These are phyloP conservation scores for Pristiophorus japonicus DNA, from an alignment of 2,113 vertebrate species.

Conservation along the genomic window DNA sequence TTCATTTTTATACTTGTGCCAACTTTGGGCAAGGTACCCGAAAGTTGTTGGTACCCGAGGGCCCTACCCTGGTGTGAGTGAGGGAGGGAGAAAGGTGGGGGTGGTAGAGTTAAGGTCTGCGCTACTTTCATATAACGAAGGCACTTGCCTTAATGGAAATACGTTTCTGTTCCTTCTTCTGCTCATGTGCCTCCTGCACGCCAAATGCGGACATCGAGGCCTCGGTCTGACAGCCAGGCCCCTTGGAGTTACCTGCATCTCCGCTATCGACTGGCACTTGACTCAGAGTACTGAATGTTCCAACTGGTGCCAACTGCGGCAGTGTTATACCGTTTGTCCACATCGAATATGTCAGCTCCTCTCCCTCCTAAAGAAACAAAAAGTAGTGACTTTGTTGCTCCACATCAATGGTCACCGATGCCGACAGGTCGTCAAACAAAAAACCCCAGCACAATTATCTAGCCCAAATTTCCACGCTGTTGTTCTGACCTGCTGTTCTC, in stretches of 20 bases:
- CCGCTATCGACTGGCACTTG: too few species aligned
- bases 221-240: not conserved
- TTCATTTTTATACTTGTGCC: not conserved
- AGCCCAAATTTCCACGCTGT: not conserved
- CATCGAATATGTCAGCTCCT: too few species aligned
- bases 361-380: not conserved
- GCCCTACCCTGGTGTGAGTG: not conserved
- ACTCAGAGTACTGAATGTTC: not conserved
- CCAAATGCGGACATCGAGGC: not conserved
- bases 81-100: not conserved
- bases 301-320: not conserved
- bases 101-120: too few species aligned
- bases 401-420: not conserved
- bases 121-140: not conserved
- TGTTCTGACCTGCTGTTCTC: not conserved
- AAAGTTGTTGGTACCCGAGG: not conserved
- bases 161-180: not conserved
- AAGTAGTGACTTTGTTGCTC: not conserved
- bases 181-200: not conserved
- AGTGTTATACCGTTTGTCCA: not conserved
- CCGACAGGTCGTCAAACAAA: not conserved
- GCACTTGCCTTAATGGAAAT: not conserved
- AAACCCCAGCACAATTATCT: not conserved
- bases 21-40: not conserved
- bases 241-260: not conserved